Evolutionary conservation across 2,888 invertebrate genomes (phyloP).

Genomic region (Plebejus melissa): DNA sequence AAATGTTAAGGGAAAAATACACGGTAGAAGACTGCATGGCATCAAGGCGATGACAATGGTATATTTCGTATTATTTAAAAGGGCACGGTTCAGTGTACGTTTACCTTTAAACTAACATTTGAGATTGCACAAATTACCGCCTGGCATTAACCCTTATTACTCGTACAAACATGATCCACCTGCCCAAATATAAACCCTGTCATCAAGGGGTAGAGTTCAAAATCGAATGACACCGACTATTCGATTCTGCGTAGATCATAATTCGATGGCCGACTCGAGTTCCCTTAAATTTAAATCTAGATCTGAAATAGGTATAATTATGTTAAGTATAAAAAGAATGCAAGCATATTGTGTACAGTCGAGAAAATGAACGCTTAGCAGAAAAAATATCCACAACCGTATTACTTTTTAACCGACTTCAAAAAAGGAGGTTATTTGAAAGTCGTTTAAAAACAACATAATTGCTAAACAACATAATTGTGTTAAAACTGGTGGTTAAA

Average conservation of each 20-base stretch:
- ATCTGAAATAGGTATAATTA: slow-evolving; percentile 6
- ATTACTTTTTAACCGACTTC: too few relatives aligned
- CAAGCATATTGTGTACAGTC: slow-evolving; percentile 9
- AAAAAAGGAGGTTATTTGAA: background rate
- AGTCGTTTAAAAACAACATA: background rate
- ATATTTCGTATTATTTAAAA: background rate
- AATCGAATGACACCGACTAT: slow-evolving; percentile 21
- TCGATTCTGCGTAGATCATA: slow-evolving; percentile 24
- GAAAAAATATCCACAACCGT: background rate
- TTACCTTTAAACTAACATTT: slow-evolving; percentile 66
- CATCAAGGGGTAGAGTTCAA: slow-evolving; percentile 30
- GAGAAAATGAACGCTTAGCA: background rate
- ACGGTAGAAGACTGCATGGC: too few relatives aligned
- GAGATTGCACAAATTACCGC: slow-evolving; percentile 69
- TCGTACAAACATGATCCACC: slow-evolving; percentile 43
- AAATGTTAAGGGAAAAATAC: too few relatives aligned
- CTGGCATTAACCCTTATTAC: slow-evolving; percentile 71
- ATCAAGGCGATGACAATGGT: too few relatives aligned
- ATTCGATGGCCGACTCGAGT: slow-evolving; percentile 23
- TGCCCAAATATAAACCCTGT: slow-evolving; percentile 28
- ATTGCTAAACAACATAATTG: too few relatives aligned
- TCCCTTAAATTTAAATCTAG: slow-evolving; percentile 18
- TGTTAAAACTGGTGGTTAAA: too few relatives aligned
- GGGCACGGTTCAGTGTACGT: slow-evolving; percentile 32
- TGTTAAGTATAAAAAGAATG: slow-evolving; percentile 9